Base-by-base conservation (phyloP, 2,113 vertebrate species). In the Amphilophus citrinellus region DNA sequence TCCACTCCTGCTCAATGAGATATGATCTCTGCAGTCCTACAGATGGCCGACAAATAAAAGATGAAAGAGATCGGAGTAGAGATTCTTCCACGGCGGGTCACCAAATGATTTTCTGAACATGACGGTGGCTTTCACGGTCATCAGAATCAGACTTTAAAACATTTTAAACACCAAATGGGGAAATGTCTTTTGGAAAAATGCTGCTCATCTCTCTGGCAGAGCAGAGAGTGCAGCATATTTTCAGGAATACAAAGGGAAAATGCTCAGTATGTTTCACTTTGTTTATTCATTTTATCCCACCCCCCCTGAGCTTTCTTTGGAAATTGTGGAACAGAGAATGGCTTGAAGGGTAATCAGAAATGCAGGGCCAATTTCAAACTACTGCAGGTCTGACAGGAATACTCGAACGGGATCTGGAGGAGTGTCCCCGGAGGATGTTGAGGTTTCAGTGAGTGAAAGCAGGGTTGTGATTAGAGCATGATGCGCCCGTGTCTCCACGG, bases 321-420 rank as follows among this genome's bases (percentile, higher is more conserved):
- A 53, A 56, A 58, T 32, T 60, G 30, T 82, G 27, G 47, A 22
- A 10, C 11, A 11, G 4, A 9, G 1, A 37, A 5, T 5, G 3
- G 80, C 60, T 66, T 83, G 47, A 82, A 61, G 27, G 50, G 35
- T 71, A 80, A 83, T 80, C 24, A 79, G 60, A 27, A 59, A 84
- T 37, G 60, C 30, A 2, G 63, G 61, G 39, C 56, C 58, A 59
- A 68, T 57, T 80, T 76, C 24, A 62, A 65, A 57, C 58, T 75
- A 22, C 59, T 20, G 6, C 63, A 76, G 63, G 8, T 56, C 60
- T 66, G 60, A 79, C 42, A 44, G 7, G 73, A 79, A 85, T 68
- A 17, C 57, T 62, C 68, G 22, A 77, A 24, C 17, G 53, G 65
- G 56, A 35, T 65, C 14, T n/a, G 37, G 22, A 57, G 39, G 57